Evolutionary conservation across 2,797 vertebrate genomes (phyloP), one percentile per base, ranked within the genome.

Genomic region (Periophthalmus magnuspinnatus): DNA sequence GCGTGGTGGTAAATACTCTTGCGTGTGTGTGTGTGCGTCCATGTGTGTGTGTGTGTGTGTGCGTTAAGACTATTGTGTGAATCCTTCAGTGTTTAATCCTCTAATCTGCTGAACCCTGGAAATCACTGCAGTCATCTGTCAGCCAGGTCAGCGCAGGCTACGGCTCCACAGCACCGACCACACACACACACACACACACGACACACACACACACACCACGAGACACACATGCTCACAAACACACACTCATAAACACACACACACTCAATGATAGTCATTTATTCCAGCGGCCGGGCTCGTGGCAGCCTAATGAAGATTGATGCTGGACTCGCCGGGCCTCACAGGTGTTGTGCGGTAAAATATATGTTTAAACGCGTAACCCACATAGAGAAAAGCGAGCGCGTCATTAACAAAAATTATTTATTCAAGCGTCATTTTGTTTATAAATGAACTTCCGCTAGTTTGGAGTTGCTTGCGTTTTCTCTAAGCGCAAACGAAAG

Each of bases 251-350:
- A 79, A 69, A 77, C 57, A 73, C 73, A 67, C 69, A 70, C 74
- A 54, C 45, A 48, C 85, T 75, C 79, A 75, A 77, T 86, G 84
- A 86, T 86, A 87, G 85, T 90, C 88, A 91, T 91, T 93, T 91
- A 91, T 91, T 91, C 89, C 90, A 91, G 81, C 84, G 88, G 85
- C 89, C 89, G 90, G 83, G 86, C 87, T 92, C 86, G 82, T 92
- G 90, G 90, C 86, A 84, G 82, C 81, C 86, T 93, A 93, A 93
- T 93, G 90, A 93, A 93, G 92, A 93, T 84, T 91, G 91, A 93
- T 93, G 87, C 79, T 85, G 74, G 79, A 78, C 75, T 83, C 78
- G 73, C 72, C 76, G 63, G 82, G 81, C 82, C 85, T 91, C 88
- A 93, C 89, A 92, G 88, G 89, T 90, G 90, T 86, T 89, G 84